Conservation (phyloP, 2,113 vertebrate species). For the Stegostoma tigrinum region DNA sequence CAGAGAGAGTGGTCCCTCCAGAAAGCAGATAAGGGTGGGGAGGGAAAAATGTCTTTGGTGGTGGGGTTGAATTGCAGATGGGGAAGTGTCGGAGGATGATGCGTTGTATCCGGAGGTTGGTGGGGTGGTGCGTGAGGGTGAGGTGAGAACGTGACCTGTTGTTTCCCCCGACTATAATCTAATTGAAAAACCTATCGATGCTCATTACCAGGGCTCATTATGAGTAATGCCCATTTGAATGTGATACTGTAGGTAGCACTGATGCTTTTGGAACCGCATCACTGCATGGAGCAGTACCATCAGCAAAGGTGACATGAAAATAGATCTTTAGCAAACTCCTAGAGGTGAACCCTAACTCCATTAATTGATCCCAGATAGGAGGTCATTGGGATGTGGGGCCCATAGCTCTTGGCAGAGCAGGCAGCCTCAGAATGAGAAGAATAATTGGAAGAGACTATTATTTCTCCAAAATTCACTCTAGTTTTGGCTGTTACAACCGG, state of each 20-base stretch:
- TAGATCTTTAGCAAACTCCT: not conserved
- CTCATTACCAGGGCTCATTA: not conserved
- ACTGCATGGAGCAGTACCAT: not conserved
- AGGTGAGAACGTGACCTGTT: too few species aligned
- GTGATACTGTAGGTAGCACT: not conserved
- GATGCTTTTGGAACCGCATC: not conserved
- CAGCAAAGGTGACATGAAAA: not conserved
- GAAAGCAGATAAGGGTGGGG: too few species aligned
- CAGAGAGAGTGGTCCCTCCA: too few species aligned
- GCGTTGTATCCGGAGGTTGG: too few species aligned
- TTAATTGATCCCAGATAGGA: not conserved
- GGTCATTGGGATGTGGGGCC: not conserved
- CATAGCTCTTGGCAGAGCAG: too few species aligned
- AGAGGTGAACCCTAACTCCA: too few species aligned
- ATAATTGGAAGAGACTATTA: not conserved
- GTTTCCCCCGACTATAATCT: not conserved
- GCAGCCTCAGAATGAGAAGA: not conserved
- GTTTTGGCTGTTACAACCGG: not conserved
- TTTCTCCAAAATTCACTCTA: not conserved
- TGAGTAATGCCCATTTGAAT: not conserved
- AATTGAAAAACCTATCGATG: not conserved
- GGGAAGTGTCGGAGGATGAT: too few species aligned
- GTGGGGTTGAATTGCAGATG: too few species aligned
- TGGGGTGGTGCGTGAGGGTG: too few species aligned
- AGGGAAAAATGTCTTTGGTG: too few species aligned